phyloP scores from a whole-genome alignment of 2,888 invertebrate genomes.

The Cataglyphis altisquamis region DNA sequence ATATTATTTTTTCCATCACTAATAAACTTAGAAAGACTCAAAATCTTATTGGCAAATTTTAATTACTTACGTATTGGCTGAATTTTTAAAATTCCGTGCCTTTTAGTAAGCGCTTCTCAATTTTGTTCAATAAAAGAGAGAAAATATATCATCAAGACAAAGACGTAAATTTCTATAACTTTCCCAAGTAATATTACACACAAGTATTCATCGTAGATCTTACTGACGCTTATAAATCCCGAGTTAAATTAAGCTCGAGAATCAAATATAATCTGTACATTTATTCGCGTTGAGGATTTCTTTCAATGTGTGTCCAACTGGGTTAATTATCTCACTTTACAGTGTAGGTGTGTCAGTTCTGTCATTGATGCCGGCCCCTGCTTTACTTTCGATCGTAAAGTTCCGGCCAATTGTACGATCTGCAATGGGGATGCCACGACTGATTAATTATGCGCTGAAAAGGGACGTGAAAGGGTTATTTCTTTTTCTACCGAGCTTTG shows the following conservation, averaged over 20 bases:
- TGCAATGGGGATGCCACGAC: not conserved
- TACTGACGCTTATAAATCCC: conserved; percentile 1
- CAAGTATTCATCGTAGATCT: not conserved
- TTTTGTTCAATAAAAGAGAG: not conserved
- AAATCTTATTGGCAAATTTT: not conserved
- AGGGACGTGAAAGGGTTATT: not conserved
- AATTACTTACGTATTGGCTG: not conserved
- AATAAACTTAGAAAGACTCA: not conserved
- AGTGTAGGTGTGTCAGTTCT: not conserved
- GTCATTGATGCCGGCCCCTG: not conserved
- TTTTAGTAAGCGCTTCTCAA: not conserved
- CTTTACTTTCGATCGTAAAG: conserved; percentile 14
- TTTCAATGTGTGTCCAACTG: not conserved
- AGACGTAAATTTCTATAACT: not conserved
- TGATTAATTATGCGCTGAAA: conserved; percentile 41
- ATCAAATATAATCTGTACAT: conserved; percentile 7
- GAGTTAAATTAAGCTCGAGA: conserved; percentile 17
- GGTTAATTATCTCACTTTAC: conserved; percentile 28
- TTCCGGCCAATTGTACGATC: conserved; percentile 25
- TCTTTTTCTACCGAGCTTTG: conserved; percentile 10
- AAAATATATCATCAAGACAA: not conserved
- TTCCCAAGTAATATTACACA: not conserved
- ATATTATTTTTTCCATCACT: not conserved
- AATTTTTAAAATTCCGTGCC: not conserved
- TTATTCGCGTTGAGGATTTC: not conserved